A percentile compares a stretch with the other conserved stretches of the same genome.
phyloP scores from a whole-genome alignment of 2,113 vertebrate species.

The Corydoras sp. region DNA sequence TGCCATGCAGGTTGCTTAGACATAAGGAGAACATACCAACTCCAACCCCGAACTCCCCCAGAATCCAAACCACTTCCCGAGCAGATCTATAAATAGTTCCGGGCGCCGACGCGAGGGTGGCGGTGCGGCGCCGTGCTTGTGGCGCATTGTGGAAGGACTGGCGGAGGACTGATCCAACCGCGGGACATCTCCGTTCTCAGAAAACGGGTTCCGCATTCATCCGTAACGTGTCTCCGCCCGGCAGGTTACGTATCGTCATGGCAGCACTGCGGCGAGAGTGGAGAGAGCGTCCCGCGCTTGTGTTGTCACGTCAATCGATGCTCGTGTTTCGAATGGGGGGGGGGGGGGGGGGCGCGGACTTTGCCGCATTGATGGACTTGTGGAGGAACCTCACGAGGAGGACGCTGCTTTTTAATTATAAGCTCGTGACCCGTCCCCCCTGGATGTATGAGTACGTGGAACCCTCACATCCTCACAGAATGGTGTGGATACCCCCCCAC shows the following conservation, averaged over 20 bases:
- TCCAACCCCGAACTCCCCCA: too few relatives aligned
- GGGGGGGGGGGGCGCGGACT: too few relatives aligned
- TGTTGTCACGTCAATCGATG: slow-evolving; percentile 55
- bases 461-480: too few relatives aligned
- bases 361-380: slow-evolving; percentile 44
- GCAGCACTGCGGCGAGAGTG: slow-evolving; percentile 61
- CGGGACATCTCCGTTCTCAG: slow-evolving; percentile 20
- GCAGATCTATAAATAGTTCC: too few relatives aligned
- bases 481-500: too few relatives aligned
- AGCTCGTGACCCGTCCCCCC: slow-evolving; percentile 16
- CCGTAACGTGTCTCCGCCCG: slow-evolving; percentile 31
- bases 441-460: too few relatives aligned
- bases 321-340: slow-evolving; percentile 43
- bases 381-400: slow-evolving; percentile 11
- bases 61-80: too few relatives aligned
- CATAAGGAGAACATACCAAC: too few relatives aligned
- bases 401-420: slow-evolving; percentile 43
- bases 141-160: slow-evolving; percentile 16
- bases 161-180: slow-evolving; percentile 22
- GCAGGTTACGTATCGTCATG: slow-evolving; percentile 53
- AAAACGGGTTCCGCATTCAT: slow-evolving; percentile 30
- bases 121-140: slow-evolving; percentile 8
- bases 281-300: slow-evolving; percentile 57
- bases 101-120: not conserved
- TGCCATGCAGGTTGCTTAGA: too few relatives aligned